Evolutionary conservation across 2,888 invertebrate species (phyloP).

Genomic region (Drosophila austrosaltans): DNA sequence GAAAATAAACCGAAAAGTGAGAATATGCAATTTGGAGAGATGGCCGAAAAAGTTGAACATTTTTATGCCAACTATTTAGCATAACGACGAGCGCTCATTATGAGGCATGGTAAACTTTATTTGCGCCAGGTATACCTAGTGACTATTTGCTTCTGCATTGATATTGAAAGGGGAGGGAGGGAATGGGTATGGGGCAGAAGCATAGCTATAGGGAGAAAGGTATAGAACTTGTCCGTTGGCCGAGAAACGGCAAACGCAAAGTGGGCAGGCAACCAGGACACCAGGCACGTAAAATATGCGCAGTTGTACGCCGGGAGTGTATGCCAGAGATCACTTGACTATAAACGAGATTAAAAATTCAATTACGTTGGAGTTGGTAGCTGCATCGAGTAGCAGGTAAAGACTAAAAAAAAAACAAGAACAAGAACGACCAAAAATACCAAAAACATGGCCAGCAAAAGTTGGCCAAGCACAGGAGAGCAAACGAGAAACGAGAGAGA

Average conservation of each 20-base stretch:
- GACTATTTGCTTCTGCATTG: slow-evolving; percentile 47
- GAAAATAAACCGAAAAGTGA: slow-evolving; percentile 46
- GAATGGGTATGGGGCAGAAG: neutral
- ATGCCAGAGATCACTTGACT: slow-evolving; percentile 83
- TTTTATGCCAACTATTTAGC: slow-evolving; percentile 64
- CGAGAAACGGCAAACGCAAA: slow-evolving; percentile 36
- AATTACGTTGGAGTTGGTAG: slow-evolving; percentile 82
- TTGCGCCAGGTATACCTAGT: slow-evolving; percentile 48
- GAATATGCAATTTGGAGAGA: slow-evolving; percentile 58
- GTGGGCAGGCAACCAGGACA: slow-evolving; percentile 50
- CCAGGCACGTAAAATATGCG: slow-evolving; percentile 78
- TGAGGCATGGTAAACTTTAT: slow-evolving; percentile 61
- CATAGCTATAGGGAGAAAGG: slow-evolving; percentile 7
- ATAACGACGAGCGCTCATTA: slow-evolving; percentile 69
- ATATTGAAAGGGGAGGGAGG: neutral
- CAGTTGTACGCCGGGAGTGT: slow-evolving; percentile 72
- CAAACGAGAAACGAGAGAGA: too few relatives aligned
- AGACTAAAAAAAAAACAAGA: slow-evolving; percentile 39
- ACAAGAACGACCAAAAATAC: slow-evolving; percentile 22
- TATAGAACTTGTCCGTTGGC: slow-evolving; percentile 47
- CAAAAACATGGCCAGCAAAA: slow-evolving; percentile 44
- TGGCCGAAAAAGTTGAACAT: neutral
- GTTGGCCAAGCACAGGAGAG: slow-evolving; percentile 36
- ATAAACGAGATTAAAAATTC: slow-evolving; percentile 84
- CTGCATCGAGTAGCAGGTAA: slow-evolving; percentile 70